Conservation (phyloP, 2,797 vertebrate genomes). For the Danio jaintianensis region DNA sequence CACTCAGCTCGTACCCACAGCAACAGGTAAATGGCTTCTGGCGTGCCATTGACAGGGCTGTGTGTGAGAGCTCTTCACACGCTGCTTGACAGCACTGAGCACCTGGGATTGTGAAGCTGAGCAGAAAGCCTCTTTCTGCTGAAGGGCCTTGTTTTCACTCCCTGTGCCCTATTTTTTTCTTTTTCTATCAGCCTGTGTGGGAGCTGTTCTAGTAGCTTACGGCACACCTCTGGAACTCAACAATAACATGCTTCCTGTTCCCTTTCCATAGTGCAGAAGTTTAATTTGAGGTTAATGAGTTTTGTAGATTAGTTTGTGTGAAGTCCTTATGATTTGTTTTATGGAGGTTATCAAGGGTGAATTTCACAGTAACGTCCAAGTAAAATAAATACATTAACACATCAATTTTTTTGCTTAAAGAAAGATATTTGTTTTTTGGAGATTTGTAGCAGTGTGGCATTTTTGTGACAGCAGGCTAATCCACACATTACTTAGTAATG, state of each 20-base stretch:
- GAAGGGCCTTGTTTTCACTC: constrained; percentile 91
- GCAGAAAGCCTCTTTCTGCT: constrained; percentile 83
- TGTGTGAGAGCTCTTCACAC: constrained; percentile 82
- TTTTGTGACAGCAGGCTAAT: background rate
- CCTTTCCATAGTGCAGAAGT: background rate
- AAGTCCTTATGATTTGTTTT: background rate
- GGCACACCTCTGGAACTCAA: constrained; percentile 33
- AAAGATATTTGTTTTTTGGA: no score
- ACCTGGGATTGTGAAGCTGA: constrained; percentile 90
- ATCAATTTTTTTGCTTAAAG: background rate
- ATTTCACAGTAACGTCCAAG: background rate
- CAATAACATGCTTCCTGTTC: constrained; percentile 23
- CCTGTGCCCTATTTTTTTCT: constrained; percentile 80
- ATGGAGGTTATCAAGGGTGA: background rate
- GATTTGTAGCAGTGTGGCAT: background rate
- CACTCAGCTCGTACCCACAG: constrained; percentile 89
- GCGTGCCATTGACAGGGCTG: constrained; percentile 86
- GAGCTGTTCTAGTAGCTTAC: constrained; percentile 64
- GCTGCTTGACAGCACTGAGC: constrained; percentile 90
- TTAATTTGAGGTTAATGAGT: constrained; percentile 31
- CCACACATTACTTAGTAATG: background rate
- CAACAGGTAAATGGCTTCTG: constrained; percentile 94
- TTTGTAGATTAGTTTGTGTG: constrained; percentile 14
- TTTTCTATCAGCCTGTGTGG: constrained; percentile 69
- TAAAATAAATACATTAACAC: background rate